phyloP scores from a whole-genome alignment of 1,140 invertebrate species.

The Formica exsecta region DNA sequence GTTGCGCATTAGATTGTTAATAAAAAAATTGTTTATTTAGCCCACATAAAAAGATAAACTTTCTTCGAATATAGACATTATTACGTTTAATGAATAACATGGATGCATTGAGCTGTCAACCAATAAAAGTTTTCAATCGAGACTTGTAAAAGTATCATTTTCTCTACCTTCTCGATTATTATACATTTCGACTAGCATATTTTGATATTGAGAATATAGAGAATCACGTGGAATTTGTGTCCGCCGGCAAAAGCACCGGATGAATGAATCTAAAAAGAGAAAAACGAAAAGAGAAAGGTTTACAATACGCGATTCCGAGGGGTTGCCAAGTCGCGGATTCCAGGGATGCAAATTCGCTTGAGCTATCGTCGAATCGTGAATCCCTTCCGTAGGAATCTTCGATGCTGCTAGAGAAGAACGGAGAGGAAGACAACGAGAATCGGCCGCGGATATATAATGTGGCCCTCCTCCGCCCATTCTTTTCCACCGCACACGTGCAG shows the following conservation, averaged over 20 bases:
- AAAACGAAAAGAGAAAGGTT: neutral
- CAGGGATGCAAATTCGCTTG: slow-evolving; percentile 84
- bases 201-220: slow-evolving; percentile 7
- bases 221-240: slow-evolving; percentile 68
- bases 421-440: slow-evolving; percentile 46
- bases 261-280: slow-evolving; percentile 3
- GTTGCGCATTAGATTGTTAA: neutral
- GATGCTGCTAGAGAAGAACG: slow-evolving; percentile 54
- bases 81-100: slow-evolving; percentile 29
- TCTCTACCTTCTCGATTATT: slow-evolving; percentile 4
- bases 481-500: slow-evolving; percentile 11
- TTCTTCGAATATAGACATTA: slow-evolving; percentile 3
- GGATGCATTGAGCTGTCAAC: neutral
- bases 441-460: slow-evolving; percentile 11
- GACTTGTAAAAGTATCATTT: neutral
- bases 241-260: slow-evolving; percentile 18
- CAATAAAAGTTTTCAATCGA: slow-evolving; percentile 2
- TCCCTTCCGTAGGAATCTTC: slow-evolving; percentile 60
- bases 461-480: slow-evolving; percentile 10
- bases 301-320: slow-evolving; percentile 1
- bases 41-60: neutral
- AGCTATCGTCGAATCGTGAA: slow-evolving; percentile 84
- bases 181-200: slow-evolving; percentile 22
- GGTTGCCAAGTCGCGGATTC: slow-evolving; percentile 81
- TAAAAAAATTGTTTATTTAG: slow-evolving; percentile 1